Base-by-base conservation (phyloP, 2,113 vertebrate genomes). In the Menura novaehollandiae region DNA sequence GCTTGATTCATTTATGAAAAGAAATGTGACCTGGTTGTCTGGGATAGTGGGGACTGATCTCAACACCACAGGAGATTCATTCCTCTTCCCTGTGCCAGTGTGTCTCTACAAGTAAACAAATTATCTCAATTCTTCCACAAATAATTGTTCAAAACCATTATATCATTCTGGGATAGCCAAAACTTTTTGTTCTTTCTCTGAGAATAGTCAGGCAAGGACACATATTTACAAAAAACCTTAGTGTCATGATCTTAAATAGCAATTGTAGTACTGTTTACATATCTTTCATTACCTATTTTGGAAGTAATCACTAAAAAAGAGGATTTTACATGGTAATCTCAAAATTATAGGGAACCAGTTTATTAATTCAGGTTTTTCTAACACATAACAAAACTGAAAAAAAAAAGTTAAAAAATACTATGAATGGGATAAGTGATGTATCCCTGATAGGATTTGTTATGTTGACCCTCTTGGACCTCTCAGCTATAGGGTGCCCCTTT, bases 121-220 rank as follows among this genome's bases (percentile, higher is more conserved):
- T 91, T 66, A 78, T 78, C 56, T 68, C 78, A 77, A 33, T 93
- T 93, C 56, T 86, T 93, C 76, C 86, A 79, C 60, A 89, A 89
- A 64, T 78, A 87, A 39, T 87, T 84, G 69, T 73, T 96, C 21
- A 63, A 85, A 79, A n/a, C n/a, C n/a, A 75, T 67, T 41, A 17
- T 78, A 41, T 77, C 16, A 59, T 71, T 85, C 55, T 55, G 32
- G 20, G 32, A 37, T 30, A 71, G 60, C 15, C 52, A 93, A 88
- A 94, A 41, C 16, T 4, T 95, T 63, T 55, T 91, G 73, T 89
- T 93, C 73, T 84, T 94, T 88, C n/a, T 69, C 49, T 55, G 37
- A 66, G 71, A 83, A 82, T 39, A 71, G 46, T 49, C 52, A 68
- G 18, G 23, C 26, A 86, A 86, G 35, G 37, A 51, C 24, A 88